Percentiles rank a stretch among this genome's conserved stretches.
Conservation (phyloP, 2,888 invertebrate genomes). For the Heliconius sara region DNA sequence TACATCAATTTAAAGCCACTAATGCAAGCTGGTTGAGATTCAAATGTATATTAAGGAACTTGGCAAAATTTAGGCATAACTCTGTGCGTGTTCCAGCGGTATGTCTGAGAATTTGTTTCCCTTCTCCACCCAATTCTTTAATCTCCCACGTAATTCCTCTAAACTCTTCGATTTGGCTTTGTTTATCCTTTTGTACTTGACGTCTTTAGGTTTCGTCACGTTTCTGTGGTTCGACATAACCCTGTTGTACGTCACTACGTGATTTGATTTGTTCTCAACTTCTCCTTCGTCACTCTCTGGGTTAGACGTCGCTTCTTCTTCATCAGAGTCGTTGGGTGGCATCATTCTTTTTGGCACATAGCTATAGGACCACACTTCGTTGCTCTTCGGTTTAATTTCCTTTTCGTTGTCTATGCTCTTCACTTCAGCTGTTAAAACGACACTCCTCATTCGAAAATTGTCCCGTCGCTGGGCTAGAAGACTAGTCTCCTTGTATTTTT, state of each 20-base stretch:
- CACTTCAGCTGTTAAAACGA: slow-evolving; percentile 75
- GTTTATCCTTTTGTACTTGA: slow-evolving; percentile 95
- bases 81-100: slow-evolving; percentile 87
- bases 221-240: slow-evolving; percentile 96
- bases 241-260: slow-evolving; percentile 91
- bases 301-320: slow-evolving; percentile 76
- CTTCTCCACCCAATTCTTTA: slow-evolving; percentile 94
- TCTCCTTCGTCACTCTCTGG: slow-evolving; percentile 75
- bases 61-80: slow-evolving; percentile 83
- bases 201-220: slow-evolving; percentile 95
- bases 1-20: slow-evolving; percentile 29
- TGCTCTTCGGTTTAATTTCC: slow-evolving; percentile 66
- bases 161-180: slow-evolving; percentile 95
- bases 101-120: slow-evolving; percentile 88
- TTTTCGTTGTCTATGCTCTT: slow-evolving; percentile 77
- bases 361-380: slow-evolving; percentile 78
- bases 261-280: slow-evolving; percentile 73
- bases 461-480: slow-evolving; percentile 78
- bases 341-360: slow-evolving; percentile 81
- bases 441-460: slow-evolving; percentile 78
- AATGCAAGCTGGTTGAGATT: slow-evolving; percentile 31
- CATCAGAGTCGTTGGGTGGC: slow-evolving; percentile 74
- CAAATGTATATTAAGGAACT: slow-evolving; percentile 47
- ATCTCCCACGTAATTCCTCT: slow-evolving; percentile 91
- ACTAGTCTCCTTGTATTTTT: slow-evolving; percentile 82